Conservation (phyloP, 2,113 vertebrate species). For the Barbus barbus region DNA sequence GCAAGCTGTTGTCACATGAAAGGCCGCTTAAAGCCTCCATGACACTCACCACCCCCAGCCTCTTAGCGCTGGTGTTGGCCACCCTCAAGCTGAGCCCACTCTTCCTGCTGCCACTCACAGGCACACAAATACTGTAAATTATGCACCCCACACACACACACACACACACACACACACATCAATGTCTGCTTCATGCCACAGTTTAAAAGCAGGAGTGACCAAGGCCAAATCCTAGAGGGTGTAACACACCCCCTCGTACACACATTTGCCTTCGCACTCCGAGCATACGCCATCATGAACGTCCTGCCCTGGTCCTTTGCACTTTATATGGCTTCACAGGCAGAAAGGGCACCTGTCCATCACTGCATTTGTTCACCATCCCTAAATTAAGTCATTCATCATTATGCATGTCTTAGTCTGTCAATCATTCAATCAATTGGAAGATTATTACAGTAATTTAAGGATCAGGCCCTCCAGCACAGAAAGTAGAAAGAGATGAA, state of each 20-base stretch:
- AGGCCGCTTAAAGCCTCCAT: conserved; percentile 68
- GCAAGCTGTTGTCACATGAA: conserved; percentile 75
- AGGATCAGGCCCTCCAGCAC: conserved; percentile 64
- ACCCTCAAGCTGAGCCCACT: conserved; percentile 43
- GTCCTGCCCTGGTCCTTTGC: conserved; percentile 50
- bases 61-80: conserved; percentile 37
- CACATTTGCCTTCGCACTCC: neutral
- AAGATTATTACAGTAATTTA: conserved; percentile 74
- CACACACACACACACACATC: conserved; percentile 44
- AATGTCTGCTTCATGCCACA: conserved; percentile 57
- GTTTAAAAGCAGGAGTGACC: conserved; percentile 48
- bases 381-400: conserved; percentile 62
- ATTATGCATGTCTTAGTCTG: conserved; percentile 65
- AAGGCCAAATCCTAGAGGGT: conserved; percentile 43
- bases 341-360: conserved; percentile 57
- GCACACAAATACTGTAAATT: conserved; percentile 37
- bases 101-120: conserved; percentile 37
- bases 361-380: conserved; percentile 56
- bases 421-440: conserved; percentile 76
- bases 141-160: conserved; percentile 12
- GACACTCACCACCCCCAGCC: conserved; percentile 46
- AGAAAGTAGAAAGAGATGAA: conserved; percentile 55
- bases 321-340: conserved; percentile 63
- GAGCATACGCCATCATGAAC: conserved; percentile 4
- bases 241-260: conserved; percentile 6